Base-by-base conservation (phyloP, 2,797 vertebrate species). In the Poeciliopsis presidionis region DNA sequence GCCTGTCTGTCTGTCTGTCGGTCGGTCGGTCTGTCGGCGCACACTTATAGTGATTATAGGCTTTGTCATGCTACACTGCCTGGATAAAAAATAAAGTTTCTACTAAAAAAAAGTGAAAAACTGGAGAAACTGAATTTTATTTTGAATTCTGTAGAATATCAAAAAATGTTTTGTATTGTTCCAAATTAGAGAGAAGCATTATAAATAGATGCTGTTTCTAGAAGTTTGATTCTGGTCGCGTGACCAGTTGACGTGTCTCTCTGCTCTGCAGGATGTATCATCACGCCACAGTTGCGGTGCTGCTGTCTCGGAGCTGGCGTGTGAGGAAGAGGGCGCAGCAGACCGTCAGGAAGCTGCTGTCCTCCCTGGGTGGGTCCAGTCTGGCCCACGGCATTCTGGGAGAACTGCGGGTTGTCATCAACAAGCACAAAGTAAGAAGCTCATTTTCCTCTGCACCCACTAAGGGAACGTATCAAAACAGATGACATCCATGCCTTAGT, bases 311-410 rank as follows among this genome's bases (percentile, higher is more conserved):
- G 7, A 94, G 93, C 73, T 99, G 98, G 97, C 93, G 94, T 0
- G 97, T 99, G 82, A 96, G 98, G 45, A 97, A 95, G 74, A 96
- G 96, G 61, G 97, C 97, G 0, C 97, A 98, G 77, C 97, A 98
- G 87, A 96, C 94, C 0, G 91, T 97, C 33, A 97, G 90, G 88
- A 99, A 98, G 92, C 95, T 99, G 80, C 89, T 99, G 63, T 96
- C 96, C 33, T 97, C 97, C 14, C 93, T 97, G 20, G 96, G 97
- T 0, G 97, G 97, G 28, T 95, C 96, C 74, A 95, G 88, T 74
- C 93, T 99, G 41, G 97, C 98, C 1, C 95, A 94, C 0, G 97
- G 98, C 53, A 96, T 99, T 71, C 89, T 99, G 87, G 96, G 95
- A 81, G 98, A 98, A 90, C 95, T 99, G 69, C 92, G 96, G 72